Base-by-base conservation (phyloP, 2,888 invertebrate species). In the Cordilura impudica region DNA sequence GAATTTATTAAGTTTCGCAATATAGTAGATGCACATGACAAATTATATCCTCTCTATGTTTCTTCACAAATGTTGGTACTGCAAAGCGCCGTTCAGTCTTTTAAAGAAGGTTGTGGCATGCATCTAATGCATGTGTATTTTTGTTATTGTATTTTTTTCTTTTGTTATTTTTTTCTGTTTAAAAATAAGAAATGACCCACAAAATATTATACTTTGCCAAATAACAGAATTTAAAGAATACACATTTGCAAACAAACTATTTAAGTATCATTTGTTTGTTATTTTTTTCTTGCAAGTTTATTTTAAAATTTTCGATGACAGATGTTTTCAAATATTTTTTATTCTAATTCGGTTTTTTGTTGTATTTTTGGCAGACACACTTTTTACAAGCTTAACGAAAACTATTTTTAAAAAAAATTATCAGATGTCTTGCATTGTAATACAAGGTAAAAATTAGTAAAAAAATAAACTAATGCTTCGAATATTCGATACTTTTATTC, bases 351-450 rank as follows among this genome's bases (percentile, higher is more conserved):
- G 69, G 61, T 19, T 16, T 54, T 43, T 67, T 51, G 47, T 70
- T 63, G 66, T 66, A 35, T 61, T 74, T 61, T 49, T 71, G 51
- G 39, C 69, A 66, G 47, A 67, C 56, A 72, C 63, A 75, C 66
- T 77, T 78, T 72, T 74, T 67, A 67, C 63, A 54, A 61, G 49
- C 23, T 65, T 19, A n/a, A n/a, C n/a, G n/a, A n/a, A 56, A 70
- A 69, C 19, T 65, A 51, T 69, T 69, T 78, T 60, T 78, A 60
- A 66, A 78, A 70, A 78, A 78, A 78, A 66, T 66, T 74, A 74
- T 78, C 78, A 69, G 75, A 75, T 75, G 75, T 69, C 75, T 63
- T 69, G 53, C n/a, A n/a, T n/a, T n/a, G n/a, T n/a, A 75, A 51
- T 60, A 67, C 67, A 69, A 47, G 18, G 63, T 12, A 19, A 43